Conservation (phyloP, 2,797 vertebrate species). For the Chromis chromis region DNA sequence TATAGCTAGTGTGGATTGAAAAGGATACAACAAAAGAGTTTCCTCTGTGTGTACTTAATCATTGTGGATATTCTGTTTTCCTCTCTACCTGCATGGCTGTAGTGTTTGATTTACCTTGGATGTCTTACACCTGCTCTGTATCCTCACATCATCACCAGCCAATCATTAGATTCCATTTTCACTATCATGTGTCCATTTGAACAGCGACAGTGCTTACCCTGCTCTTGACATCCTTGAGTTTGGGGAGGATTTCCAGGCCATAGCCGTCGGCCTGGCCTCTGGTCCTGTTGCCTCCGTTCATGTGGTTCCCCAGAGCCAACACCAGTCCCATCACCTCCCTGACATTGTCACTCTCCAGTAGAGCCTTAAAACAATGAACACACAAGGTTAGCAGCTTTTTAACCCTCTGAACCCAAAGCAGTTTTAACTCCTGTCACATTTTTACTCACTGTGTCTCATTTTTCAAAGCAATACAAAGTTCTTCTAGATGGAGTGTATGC, state of each 20-base stretch:
- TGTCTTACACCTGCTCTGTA: neutral
- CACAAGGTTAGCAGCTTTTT: neutral
- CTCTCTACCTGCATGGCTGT: too few species aligned
- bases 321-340: constrained; percentile 92
- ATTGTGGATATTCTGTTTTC: neutral
- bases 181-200: too few species aligned
- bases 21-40: too few species aligned
- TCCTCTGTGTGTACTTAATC: neutral
- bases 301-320: constrained; percentile 96
- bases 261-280: constrained; percentile 98
- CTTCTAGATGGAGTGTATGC: too few species aligned
- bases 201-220: constrained; percentile 80
- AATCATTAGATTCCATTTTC: neutral
- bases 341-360: constrained; percentile 87
- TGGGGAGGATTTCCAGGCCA: constrained; percentile 96
- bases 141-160: neutral
- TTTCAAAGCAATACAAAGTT: too few species aligned
- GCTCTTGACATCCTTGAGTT: constrained; percentile 98
- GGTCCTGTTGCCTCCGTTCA: constrained; percentile 95
- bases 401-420: neutral
- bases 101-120: too few species aligned
- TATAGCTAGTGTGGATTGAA: too few species aligned
- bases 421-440: too few species aligned
- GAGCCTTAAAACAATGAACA: constrained; percentile 76
- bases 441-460: too few species aligned